Percentiles rank a stretch among this genome's conserved stretches.
Evolutionary conservation across 2,888 invertebrate species (phyloP).

Genomic region (Ectropis crepuscularia): DNA sequence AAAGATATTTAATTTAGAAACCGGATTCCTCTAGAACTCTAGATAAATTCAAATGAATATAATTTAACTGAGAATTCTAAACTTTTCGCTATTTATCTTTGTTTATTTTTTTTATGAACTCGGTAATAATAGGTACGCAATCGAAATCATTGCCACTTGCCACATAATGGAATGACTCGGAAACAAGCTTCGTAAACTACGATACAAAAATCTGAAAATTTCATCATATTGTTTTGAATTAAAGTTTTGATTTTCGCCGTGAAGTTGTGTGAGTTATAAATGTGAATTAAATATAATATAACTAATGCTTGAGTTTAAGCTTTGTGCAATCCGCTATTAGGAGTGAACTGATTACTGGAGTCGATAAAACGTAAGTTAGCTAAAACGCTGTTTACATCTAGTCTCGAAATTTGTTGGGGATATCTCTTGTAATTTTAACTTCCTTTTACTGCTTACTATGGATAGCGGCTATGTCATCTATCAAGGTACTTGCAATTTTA

Average conservation of each 20-base stretch:
- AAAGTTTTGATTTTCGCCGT: not conserved
- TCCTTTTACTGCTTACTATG: constrained; percentile 64
- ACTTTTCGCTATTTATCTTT: no score
- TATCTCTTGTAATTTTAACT: constrained; percentile 8
- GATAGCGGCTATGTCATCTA: constrained; percentile 66
- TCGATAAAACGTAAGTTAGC: constrained; percentile 4
- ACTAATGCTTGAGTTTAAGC: not conserved
- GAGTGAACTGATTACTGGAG: not conserved
- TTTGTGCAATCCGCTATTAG: not conserved
- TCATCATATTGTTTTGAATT: not conserved
- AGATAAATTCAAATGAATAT: no score
- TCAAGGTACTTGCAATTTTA: constrained; percentile 60
- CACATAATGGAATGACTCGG: no score
- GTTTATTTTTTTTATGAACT: no score
- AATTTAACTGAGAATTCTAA: no score
- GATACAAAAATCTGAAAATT: not conserved
- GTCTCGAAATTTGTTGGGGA: not conserved
- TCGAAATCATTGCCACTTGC: no score
- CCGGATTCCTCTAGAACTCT: no score
- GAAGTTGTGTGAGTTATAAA: not conserved
- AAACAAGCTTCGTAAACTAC: not conserved
- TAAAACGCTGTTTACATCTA: not conserved
- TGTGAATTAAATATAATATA: not conserved
- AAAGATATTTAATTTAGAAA: no score
- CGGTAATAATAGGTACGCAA: no score